Evolutionary conservation across 2,797 vertebrate species (phyloP).

Genomic region (Semotilus atromaculatus): DNA sequence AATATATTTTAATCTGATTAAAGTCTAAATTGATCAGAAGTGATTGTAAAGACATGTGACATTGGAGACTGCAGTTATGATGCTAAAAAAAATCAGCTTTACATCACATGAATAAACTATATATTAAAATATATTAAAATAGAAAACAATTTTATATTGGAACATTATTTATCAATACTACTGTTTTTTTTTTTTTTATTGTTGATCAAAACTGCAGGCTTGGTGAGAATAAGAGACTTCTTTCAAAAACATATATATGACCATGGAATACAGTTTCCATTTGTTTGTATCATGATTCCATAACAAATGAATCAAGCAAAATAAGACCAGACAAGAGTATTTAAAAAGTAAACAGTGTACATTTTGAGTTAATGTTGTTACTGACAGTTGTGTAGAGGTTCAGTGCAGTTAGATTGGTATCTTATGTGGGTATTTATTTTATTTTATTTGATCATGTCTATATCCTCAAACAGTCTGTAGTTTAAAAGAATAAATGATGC

Average conservation of each 20-base stretch:
- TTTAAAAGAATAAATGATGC: conserved; percentile 11
- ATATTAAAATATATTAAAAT: neutral
- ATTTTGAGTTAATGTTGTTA: too few relatives aligned
- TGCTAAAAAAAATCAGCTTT: neutral
- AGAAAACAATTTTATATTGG: neutral
- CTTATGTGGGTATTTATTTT: neutral
- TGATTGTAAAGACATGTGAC: neutral
- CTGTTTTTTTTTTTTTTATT: neutral
- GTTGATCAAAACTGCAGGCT: neutral
- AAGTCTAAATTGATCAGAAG: neutral
- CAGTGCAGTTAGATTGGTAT: neutral
- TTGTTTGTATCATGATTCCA: neutral
- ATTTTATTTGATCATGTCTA: neutral
- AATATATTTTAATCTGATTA: neutral
- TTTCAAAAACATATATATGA: neutral
- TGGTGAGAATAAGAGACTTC: neutral
- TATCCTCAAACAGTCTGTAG: neutral
- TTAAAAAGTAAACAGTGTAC: neutral
- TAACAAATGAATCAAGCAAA: neutral
- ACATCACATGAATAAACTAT: neutral
- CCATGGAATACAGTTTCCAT: neutral
- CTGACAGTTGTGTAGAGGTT: neutral
- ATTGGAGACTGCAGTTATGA: neutral
- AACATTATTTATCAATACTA: neutral
- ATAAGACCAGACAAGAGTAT: neutral